Base-by-base conservation (phyloP, 2,888 invertebrate genomes). In the Agriopis marginaria region DNA sequence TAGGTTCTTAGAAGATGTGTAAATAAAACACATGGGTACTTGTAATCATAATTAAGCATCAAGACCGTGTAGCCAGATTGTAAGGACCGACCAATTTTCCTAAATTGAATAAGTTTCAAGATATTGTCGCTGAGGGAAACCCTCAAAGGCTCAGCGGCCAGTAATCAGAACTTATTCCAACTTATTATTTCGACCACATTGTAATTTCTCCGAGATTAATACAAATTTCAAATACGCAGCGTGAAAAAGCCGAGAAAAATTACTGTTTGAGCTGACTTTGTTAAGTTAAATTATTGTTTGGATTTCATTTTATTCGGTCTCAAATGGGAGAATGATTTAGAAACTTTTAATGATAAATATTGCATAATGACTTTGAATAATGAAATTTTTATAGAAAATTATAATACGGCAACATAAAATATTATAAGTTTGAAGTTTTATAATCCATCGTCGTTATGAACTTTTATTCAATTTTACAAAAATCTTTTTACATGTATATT, bases 71-170 rank as follows among this genome's bases (percentile, higher is more conserved):
- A 70, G 68, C 72, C 49, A 70, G 77, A 79, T 77, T 76, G 77
- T 81, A 71, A 78, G 73, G 74, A 74, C 70, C 74, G 73, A 74
- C 77, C 83, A 82, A 85, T 86, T 86, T 77, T 78, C 76, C 70
- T 73, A 86, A 87, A 88, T 88, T 86, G 84, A 87, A 87, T 86
- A 87, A 89, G 84, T 89, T 88, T 79, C 75, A 72, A 82, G 82
- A 81, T 81, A 83, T 85, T 82, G 83, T 82, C 82, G 81, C 78
- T 73, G 72, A 75, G 73, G 68, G 53, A 63, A 59, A 78, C 81
- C 80, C 82, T 80, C 77, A 82, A 78, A 81, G 78, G 75, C 76
- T 77, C 76, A 64, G 71, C 58, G 75, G 70, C 67, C 75, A 67
- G 78, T 82, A 82, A 83, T 79, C 80, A 72, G 70, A 82, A 85